phyloP scores from a whole-genome alignment of 37 sponge, comb jelly and placozoan genomes.

The Halisarca cf. caerulea region DNA sequence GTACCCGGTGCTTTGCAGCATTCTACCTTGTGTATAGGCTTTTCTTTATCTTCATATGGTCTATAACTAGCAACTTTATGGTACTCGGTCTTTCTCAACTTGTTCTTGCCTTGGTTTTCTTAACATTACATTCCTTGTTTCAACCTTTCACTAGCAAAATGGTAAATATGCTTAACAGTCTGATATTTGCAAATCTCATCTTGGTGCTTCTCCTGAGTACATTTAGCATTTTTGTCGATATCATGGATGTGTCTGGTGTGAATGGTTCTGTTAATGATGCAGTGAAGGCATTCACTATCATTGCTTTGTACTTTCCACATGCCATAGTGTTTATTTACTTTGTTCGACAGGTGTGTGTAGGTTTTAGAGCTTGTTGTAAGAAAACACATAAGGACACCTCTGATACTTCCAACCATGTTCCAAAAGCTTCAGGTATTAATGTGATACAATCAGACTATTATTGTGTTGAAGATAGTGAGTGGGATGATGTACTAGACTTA shows the following conservation, averaged over 20 bases:
- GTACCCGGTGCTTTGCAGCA: slow-evolving; percentile 4
- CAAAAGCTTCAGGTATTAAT: too few species aligned
- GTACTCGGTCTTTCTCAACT: not conserved
- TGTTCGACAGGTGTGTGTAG: not conserved
- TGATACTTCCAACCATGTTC: too few species aligned
- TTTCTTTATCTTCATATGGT: not conserved
- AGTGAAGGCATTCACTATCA: not conserved
- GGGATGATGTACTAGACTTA: not conserved
- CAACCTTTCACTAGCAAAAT: not conserved
- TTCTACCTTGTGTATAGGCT: slow-evolving; percentile 7
- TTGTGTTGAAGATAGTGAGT: not conserved
- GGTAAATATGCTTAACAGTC: not conserved
- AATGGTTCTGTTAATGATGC: not conserved
- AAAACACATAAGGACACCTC: not conserved
- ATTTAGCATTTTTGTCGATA: not conserved
- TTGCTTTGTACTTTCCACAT: slow-evolving; percentile 1
- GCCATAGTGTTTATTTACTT: not conserved
- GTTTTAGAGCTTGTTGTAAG: not conserved
- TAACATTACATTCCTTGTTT: not conserved
- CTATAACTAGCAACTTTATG: not conserved
- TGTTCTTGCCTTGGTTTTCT: not conserved
- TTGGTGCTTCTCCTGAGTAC: not conserved
- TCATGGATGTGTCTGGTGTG: too few species aligned
- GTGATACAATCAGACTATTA: not conserved
- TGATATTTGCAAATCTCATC: not conserved